A percentile compares a stretch with the other conserved stretches of the same genome.
These are phyloP conservation scores for Propsilocerus akamusi DNA, from an alignment of 1,140 invertebrate species.

Conservation along the genomic window DNA sequence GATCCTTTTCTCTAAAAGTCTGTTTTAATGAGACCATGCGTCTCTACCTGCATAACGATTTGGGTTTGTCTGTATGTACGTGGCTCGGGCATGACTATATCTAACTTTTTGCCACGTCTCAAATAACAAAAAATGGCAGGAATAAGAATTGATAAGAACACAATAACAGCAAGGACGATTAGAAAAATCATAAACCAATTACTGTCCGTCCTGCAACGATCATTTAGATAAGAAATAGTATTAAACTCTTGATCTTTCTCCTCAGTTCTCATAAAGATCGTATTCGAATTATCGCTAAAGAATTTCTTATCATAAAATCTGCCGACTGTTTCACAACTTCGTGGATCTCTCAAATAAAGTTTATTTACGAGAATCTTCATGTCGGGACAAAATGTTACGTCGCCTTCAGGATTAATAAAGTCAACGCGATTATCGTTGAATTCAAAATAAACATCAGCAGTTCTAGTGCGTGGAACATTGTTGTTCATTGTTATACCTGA, in stretches of 20 bases:
- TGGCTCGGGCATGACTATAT: slow-evolving; percentile 57
- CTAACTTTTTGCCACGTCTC: slow-evolving; percentile 24
- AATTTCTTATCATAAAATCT: background rate
- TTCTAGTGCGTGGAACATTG: background rate
- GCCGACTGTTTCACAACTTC: background rate
- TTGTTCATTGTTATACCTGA: background rate
- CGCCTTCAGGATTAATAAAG: background rate
- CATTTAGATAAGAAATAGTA: background rate
- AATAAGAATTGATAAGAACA: slow-evolving; percentile 15
- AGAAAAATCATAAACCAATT: slow-evolving; percentile 11
- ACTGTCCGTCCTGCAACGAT: background rate
- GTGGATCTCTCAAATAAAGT: background rate
- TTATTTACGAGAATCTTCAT: background rate
- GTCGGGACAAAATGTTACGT: background rate
- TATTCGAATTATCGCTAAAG: background rate
- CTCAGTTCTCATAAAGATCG: background rate
- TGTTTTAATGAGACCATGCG: slow-evolving; percentile 56
- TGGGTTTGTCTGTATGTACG: slow-evolving; percentile 67
- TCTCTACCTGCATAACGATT: slow-evolving; percentile 65
- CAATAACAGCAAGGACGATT: slow-evolving; percentile 20
- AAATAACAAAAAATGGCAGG: slow-evolving; percentile 17
- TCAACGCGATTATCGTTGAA: background rate
- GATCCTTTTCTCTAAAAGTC: slow-evolving; percentile 34
- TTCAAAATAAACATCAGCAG: background rate
- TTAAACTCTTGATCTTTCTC: background rate